phyloP scores from a whole-genome alignment of 2,113 vertebrate species.

The Dolichallabes microphthalmus region DNA sequence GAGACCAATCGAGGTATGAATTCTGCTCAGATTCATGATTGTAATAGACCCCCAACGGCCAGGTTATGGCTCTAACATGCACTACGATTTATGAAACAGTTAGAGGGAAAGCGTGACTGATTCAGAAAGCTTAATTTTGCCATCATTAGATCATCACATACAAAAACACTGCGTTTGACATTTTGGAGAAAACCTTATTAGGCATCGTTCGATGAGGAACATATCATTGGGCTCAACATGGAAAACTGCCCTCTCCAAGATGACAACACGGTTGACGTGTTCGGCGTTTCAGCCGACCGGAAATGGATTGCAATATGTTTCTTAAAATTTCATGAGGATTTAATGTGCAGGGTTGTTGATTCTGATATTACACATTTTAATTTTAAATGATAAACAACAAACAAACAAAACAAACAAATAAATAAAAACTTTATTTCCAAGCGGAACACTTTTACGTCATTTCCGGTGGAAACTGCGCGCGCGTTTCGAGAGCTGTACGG shows the following conservation, averaged over 20 bases:
- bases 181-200: background rate
- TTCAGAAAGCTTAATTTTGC: background rate
- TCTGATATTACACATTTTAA: background rate
- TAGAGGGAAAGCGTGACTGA: background rate
- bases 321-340: too few relatives aligned
- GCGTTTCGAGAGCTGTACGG: background rate
- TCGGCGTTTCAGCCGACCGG: too few relatives aligned
- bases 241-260: background rate
- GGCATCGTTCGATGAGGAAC: background rate
- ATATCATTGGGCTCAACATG: background rate
- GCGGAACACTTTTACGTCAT: background rate
- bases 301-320: background rate
- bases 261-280: background rate
- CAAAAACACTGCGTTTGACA: background rate
- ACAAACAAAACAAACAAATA: background rate
- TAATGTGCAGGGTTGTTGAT: too few relatives aligned
- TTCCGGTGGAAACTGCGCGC: slow-evolving; percentile 63
- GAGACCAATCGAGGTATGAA: too few relatives aligned
- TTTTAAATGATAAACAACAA: too few relatives aligned
- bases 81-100: background rate
- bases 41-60: background rate
- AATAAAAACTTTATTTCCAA: background rate
- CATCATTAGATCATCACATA: background rate
- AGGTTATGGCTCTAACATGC: background rate
- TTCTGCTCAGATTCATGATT: too few relatives aligned